Base-by-base conservation (phyloP, 1,140 invertebrate species). In the Bursaphelenchus mucronatus region DNA sequence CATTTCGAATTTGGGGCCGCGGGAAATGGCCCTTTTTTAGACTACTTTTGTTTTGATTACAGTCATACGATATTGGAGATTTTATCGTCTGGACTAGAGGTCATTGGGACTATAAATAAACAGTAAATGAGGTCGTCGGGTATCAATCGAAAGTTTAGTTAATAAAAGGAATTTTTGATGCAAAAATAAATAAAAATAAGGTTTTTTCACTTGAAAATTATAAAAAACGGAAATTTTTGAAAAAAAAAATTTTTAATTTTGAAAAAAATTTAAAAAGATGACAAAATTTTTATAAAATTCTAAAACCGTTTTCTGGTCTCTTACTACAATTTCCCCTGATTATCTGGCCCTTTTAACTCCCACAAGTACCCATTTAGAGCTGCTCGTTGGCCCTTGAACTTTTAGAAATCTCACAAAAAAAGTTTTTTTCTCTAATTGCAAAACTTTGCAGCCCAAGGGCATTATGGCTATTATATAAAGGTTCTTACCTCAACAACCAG, bases 401-500 rank as follows among this genome's bases (percentile, higher is more conserved):
- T 13, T 30, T 39, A 11, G 30, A 53, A 39, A 30, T 5, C 13
- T 40, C 21, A 53, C 51, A 39, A 30, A 53, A 30, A 39, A 39
- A n/a, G n/a, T n/a, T n/a, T 53, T 53, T 30, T n/a, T 30, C 9
- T 13, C 9, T 30, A 53, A 53, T 39, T 40, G 41, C 41, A 39
- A 13, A 40, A 30, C 51, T 40, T n/a, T 40, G 21, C 3, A 4
- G 21, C 51, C 51, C 41, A 30, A 3, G 4, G 15, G n/a, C n/a
- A n/a, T n/a, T 8, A 15, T 40, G 45, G 47, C 43, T 17, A n/a
- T 8, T 45, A n/a, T n/a, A n/a, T 19, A 17, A 11, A 67, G n/a
- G 67, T 63, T 45, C 39, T 44, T 53, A 80, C 78, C 75, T 76
- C 75, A 39, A 76, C 49, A 10, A 75, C 40, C 44, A 77, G 63